phyloP scores from a whole-genome alignment of 2,888 invertebrate species.

The Cheilosia grossa region DNA sequence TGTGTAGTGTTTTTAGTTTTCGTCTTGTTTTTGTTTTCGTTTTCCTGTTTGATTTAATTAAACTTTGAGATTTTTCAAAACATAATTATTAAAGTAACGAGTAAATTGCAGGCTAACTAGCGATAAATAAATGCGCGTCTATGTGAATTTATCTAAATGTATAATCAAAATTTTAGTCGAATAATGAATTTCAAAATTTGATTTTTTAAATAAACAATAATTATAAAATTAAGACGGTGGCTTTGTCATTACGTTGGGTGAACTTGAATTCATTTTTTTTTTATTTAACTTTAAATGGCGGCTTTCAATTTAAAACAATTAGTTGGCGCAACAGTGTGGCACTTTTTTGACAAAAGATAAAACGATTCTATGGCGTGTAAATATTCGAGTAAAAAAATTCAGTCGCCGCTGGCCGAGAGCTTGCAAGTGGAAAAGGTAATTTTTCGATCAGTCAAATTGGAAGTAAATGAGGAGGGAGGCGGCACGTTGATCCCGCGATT shows the following conservation, averaged over 20 bases:
- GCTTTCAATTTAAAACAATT: too few species aligned
- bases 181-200: slow-evolving; percentile 68
- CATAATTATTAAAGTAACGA: slow-evolving; percentile 1
- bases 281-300: too few species aligned
- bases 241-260: neutral
- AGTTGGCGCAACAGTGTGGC: too few species aligned
- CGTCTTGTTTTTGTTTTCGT: neutral
- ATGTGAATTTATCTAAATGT: slow-evolving; percentile 61
- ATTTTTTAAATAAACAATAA: slow-evolving; percentile 66
- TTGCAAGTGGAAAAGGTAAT: too few species aligned
- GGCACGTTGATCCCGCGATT: too few species aligned
- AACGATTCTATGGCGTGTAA: too few species aligned
- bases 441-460: too few species aligned
- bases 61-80: slow-evolving; percentile 40
- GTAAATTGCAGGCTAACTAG: slow-evolving; percentile 37
- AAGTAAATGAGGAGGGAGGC: too few species aligned
- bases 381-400: too few species aligned
- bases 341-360: too few species aligned
- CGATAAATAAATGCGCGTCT: slow-evolving; percentile 20
- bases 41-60: slow-evolving; percentile 36
- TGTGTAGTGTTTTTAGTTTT: slow-evolving; percentile 22
- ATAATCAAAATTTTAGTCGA: slow-evolving; percentile 70
- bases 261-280: neutral
- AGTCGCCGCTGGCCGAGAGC: too few species aligned
- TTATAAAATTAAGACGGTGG: slow-evolving; percentile 10